A percentile compares a stretch with the other conserved stretches of the same genome.
Conservation (phyloP, 2,113 vertebrate genomes). For the Cariama cristata region DNA sequence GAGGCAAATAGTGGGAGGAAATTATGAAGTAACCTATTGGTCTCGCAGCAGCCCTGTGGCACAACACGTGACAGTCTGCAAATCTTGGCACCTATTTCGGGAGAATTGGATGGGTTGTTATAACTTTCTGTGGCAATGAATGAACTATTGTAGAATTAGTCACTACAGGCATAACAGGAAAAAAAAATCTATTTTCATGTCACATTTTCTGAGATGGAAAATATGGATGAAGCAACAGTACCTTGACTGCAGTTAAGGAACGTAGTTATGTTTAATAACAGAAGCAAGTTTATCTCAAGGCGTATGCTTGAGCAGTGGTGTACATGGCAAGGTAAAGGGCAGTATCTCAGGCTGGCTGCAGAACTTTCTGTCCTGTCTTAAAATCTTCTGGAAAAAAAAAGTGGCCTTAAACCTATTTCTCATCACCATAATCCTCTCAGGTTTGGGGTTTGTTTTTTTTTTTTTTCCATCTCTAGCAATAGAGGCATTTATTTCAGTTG, state of each 20-base stretch:
- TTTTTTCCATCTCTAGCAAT: not conserved
- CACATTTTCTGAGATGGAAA: conserved; percentile 74
- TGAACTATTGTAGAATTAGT: conserved; percentile 74
- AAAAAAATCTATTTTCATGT: conserved; percentile 19
- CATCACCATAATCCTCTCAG: not conserved
- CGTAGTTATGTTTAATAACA: conserved; percentile 5
- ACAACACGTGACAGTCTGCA: conserved; percentile 22
- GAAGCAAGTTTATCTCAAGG: not conserved
- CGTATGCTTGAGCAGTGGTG: not conserved
- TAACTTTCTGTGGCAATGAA: conserved; percentile 72
- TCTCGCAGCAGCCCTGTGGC: conserved; percentile 35
- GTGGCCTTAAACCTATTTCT: not conserved
- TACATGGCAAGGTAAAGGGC: not conserved
- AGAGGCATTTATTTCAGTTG: not conserved
- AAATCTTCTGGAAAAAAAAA: not conserved
- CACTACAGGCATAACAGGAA: conserved; percentile 55
- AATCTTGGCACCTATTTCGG: conserved; percentile 71
- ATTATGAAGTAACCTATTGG: conserved; percentile 68
- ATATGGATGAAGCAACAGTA: conserved; percentile 49
- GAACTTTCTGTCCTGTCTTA: not conserved
- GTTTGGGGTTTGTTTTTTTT: not conserved
- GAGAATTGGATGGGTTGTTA: conserved; percentile 74
- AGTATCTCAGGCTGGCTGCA: not conserved
- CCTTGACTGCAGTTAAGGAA: conserved; percentile 29
- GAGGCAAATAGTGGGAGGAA: conserved; percentile 50